Evolutionary conservation across 2,113 vertebrate species (phyloP).

Genomic region (Phalacrocorax brasilianus): DNA sequence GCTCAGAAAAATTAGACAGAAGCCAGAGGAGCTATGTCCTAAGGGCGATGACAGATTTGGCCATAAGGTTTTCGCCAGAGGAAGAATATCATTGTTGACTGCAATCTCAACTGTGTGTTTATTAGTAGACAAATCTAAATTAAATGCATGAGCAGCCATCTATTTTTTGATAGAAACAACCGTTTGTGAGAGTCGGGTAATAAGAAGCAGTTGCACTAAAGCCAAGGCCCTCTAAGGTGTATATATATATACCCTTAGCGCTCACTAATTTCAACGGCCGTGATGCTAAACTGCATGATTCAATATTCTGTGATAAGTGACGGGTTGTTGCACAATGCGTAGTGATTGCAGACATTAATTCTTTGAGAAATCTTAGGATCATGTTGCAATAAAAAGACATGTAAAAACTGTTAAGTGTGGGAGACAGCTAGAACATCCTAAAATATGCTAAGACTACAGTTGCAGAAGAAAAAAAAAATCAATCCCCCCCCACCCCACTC

Average conservation of each 20-base stretch:
- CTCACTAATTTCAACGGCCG: neutral
- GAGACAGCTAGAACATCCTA: neutral
- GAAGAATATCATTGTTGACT: neutral
- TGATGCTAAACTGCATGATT: neutral
- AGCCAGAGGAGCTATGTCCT: neutral
- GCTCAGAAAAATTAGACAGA: neutral
- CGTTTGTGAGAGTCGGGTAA: neutral
- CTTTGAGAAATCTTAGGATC: neutral
- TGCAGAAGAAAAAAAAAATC: neutral
- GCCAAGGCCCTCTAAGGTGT: neutral
- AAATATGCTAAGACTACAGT: neutral
- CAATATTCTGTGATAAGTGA: neutral
- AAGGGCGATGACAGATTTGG: neutral
- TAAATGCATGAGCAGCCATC: neutral
- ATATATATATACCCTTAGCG: fast-evolving
- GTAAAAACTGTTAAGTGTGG: neutral
- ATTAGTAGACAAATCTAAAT: neutral
- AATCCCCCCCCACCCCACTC: neutral
- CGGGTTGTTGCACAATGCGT: fast-evolving
- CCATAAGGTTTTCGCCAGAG: neutral
- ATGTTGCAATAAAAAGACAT: neutral
- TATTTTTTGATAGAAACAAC: neutral
- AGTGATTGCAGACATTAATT: neutral
- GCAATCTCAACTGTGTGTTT: neutral
- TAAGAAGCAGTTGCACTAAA: neutral